Conservation (phyloP, 2,797 vertebrate species). For the Crocidura indochinensis region DNA sequence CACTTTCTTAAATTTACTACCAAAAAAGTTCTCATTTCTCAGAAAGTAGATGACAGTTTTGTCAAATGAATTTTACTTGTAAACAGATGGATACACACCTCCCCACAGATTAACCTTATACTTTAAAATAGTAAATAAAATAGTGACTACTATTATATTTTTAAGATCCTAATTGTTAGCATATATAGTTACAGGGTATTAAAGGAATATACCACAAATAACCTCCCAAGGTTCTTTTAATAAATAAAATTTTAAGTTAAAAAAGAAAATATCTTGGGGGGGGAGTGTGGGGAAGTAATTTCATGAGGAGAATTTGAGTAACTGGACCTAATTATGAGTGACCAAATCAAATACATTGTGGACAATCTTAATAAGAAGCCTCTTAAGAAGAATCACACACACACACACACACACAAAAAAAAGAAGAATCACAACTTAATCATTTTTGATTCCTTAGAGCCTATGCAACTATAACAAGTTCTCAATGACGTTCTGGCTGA, state of each 20-base stretch:
- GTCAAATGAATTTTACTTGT: background rate
- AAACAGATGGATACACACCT: background rate
- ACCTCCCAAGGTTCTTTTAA: slow-evolving; percentile 70
- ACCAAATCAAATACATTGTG: slow-evolving; percentile 97
- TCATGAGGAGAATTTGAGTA: slow-evolving; percentile 6
- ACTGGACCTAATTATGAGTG: slow-evolving; percentile 92
- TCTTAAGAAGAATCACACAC: slow-evolving; percentile 97
- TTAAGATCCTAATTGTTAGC: slow-evolving; percentile 64
- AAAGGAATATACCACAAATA: slow-evolving; percentile 52
- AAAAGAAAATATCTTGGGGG: too few relatives aligned
- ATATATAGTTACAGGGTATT: slow-evolving; percentile 60
- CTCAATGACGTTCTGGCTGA: slow-evolving; percentile 97
- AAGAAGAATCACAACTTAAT: slow-evolving; percentile 97
- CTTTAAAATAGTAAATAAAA: slow-evolving; percentile 51
- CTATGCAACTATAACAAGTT: slow-evolving; percentile 96
- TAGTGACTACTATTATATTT: background rate
- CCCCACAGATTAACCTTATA: background rate
- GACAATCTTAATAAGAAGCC: slow-evolving; percentile 97
- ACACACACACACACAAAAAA: too few relatives aligned
- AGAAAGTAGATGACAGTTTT: slow-evolving; percentile 44
- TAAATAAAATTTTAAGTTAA: slow-evolving; percentile 73
- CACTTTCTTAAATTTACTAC: slow-evolving; percentile 34
- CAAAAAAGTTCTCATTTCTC: slow-evolving; percentile 2
- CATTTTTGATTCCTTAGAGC: slow-evolving; percentile 97
- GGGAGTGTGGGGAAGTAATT: too few relatives aligned